Percentiles rank a stretch among this genome's conserved stretches.
Evolutionary conservation across 2,113 vertebrate species (phyloP).

Genomic region (Syngnathus scovelli): DNA sequence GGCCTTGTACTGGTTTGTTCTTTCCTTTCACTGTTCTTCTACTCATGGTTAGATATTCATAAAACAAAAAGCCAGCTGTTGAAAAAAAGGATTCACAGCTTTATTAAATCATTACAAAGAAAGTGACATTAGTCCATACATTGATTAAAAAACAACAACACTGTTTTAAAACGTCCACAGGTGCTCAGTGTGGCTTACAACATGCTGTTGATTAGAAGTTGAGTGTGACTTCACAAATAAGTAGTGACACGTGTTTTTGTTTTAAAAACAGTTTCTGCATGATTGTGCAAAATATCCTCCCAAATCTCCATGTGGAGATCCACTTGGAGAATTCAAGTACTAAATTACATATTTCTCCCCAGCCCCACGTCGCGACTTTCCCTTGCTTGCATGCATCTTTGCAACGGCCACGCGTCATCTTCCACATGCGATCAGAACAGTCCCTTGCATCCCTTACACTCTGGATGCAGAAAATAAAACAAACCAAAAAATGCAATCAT

Average conservation of each 20-base stretch:
- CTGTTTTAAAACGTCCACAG: conserved; percentile 26
- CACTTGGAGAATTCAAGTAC: conserved; percentile 1
- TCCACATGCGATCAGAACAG: neutral
- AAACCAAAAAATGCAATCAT: neutral
- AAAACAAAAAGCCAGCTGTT: neutral
- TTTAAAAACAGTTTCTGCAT: conserved; percentile 10
- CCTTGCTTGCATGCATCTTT: conserved; percentile 29
- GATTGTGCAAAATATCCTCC: neutral
- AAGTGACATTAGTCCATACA: conserved; percentile 48
- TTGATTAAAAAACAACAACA: conserved; percentile 47
- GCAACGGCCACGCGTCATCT: conserved; percentile 26
- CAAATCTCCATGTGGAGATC: neutral
- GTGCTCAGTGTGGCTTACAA: conserved; percentile 37
- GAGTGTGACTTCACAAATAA: conserved; percentile 16
- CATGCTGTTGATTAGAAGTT: conserved; percentile 20
- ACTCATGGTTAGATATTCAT: too few relatives aligned
- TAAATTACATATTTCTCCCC: neutral
- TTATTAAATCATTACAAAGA: conserved; percentile 68
- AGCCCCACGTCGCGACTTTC: conserved; percentile 1
- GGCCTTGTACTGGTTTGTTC: neutral
- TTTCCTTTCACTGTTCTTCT: too few relatives aligned
- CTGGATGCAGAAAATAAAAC: neutral
- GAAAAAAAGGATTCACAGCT: conserved; percentile 66
- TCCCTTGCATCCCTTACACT: neutral
- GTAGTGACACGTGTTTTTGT: conserved; percentile 29